A percentile compares a stretch with the other conserved stretches of the same genome.
Conservation (phyloP, 2,797 vertebrate species). For the Sardinella longiceps region DNA sequence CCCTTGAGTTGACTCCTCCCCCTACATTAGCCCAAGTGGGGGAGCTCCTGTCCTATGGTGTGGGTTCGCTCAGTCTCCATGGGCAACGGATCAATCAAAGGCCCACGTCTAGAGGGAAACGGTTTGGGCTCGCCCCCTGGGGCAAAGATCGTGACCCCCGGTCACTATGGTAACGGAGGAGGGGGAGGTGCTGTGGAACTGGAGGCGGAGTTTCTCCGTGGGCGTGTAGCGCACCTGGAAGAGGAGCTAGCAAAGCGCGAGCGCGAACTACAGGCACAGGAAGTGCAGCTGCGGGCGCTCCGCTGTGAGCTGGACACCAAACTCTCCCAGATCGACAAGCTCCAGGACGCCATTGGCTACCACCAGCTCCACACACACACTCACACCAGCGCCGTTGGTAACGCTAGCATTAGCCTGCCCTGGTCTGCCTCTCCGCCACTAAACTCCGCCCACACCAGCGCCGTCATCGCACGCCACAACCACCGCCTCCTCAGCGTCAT, state of each 20-base stretch:
- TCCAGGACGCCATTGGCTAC: conserved; percentile 79
- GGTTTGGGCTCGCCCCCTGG: conserved; percentile 60
- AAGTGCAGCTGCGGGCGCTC: conserved; percentile 68
- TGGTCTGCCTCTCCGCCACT: neutral
- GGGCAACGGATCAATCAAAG: conserved; percentile 83
- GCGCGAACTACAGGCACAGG: conserved; percentile 64
- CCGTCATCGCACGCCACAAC: conserved; percentile 41
- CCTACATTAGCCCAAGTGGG: neutral
- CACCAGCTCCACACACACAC: too few relatives aligned
- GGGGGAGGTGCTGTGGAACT: conserved; percentile 55
- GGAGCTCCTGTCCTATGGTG: conserved; percentile 69
- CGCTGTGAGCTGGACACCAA: conserved; percentile 74
- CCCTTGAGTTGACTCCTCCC: neutral
- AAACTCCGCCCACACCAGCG: too few relatives aligned
- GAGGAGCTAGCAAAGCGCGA: conserved; percentile 70
- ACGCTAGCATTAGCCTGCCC: conserved; percentile 27
- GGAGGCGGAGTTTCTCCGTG: conserved; percentile 68
- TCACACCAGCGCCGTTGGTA: too few relatives aligned
- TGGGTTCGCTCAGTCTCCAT: conserved; percentile 69
- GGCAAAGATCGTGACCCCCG: conserved; percentile 33
- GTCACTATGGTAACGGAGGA: conserved; percentile 65
- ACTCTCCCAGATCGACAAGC: conserved; percentile 77
- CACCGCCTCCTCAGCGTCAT: conserved; percentile 71
- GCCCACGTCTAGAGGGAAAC: conserved; percentile 68
- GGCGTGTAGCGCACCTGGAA: conserved; percentile 72